These are phyloP conservation scores for Eptatretus burgeri DNA, from an alignment of 2,113 vertebrate genomes.

Conservation along the genomic window DNA sequence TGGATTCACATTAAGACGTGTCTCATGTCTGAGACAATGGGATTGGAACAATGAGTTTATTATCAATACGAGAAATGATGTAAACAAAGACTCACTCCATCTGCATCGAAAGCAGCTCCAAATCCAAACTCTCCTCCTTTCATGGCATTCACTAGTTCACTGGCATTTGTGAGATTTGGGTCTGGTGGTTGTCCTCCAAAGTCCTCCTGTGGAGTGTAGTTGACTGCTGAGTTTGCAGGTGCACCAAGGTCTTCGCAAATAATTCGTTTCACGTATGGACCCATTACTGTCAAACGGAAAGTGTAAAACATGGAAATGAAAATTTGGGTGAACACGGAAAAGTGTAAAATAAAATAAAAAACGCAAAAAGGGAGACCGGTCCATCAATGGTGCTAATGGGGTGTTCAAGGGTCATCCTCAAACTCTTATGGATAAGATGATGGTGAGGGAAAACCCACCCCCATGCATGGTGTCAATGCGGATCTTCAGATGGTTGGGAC, in stretches of 20 bases:
- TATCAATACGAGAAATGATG: neutral
- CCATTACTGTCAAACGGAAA: constrained; percentile 40
- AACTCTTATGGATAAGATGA: no score
- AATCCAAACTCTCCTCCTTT: constrained; percentile 82
- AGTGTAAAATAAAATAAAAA: no score
- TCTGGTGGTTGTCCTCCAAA: constrained; percentile 75
- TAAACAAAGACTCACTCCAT: constrained; percentile 34
- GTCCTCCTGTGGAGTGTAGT: constrained; percentile 76
- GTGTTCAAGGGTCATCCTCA: no score
- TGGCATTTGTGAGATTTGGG: constrained; percentile 58
- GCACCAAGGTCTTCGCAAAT: constrained; percentile 80
- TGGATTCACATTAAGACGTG: neutral
- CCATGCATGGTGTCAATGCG: constrained; percentile 85
- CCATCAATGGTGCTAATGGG: no score
- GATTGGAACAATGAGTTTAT: neutral
- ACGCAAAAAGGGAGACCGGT: no score
- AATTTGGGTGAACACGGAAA: neutral
- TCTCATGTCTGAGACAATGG: neutral
- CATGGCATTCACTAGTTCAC: constrained; percentile 64
- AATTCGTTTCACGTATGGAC: constrained; percentile 72
- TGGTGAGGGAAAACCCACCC: constrained; percentile 20
- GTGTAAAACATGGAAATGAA: neutral
- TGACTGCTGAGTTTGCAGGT: constrained; percentile 78
- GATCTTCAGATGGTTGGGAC: constrained; percentile 60
- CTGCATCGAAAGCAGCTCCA: constrained; percentile 85